These are phyloP conservation scores for Regulus satrapa DNA, from an alignment of 2,113 vertebrate species.

Conservation along the genomic window DNA sequence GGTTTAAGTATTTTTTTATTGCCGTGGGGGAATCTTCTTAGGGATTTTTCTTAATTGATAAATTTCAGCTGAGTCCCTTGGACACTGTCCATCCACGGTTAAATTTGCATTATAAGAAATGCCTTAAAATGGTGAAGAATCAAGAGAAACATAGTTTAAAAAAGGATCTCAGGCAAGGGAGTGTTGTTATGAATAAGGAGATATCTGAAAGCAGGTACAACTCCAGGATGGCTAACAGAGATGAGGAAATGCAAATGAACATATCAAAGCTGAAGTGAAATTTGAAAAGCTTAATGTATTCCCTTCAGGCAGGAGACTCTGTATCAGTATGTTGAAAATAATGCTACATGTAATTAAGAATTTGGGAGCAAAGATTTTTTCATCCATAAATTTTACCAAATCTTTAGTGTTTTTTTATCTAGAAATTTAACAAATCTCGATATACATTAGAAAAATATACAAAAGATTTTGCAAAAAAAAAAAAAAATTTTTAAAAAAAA, in stretches of 20 bases:
- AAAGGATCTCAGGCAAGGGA: neutral
- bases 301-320: neutral
- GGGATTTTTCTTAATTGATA: neutral
- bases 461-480: neutral
- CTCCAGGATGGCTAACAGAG: neutral
- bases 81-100: neutral
- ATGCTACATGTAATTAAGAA: neutral
- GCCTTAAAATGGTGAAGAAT: neutral
- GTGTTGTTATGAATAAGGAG: neutral
- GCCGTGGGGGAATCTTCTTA: neutral
- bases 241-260: neutral
- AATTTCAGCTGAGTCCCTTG: neutral
- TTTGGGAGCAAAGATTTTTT: neutral
- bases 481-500: too few relatives aligned
- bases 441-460: neutral
- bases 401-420: neutral
- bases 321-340: neutral
- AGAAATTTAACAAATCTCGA: neutral
- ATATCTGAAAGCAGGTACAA: neutral
- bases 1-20: neutral
- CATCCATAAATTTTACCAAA: neutral
- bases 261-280: neutral
- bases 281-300: neutral
- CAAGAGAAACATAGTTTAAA: neutral
- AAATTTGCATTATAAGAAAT: neutral